These are phyloP conservation scores for Nemopilema nomurai DNA, from an alignment of 30 jellyfish, hydroid and myxozoan genomes.

Conservation along the genomic window DNA sequence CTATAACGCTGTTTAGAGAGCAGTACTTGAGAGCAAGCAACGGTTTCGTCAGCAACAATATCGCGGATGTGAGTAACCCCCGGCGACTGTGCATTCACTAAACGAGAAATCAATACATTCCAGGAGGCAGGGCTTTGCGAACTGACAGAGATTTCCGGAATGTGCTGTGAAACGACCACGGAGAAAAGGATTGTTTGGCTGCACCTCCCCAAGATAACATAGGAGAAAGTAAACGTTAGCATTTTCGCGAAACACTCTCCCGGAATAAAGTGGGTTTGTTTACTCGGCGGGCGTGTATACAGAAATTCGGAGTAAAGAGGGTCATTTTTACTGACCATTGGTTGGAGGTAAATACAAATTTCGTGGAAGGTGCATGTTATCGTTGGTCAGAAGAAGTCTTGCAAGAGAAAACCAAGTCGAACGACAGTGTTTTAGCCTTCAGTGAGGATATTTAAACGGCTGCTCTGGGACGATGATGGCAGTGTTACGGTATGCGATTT, in stretches of 20 bases:
- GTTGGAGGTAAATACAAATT: neutral
- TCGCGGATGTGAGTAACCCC: neutral
- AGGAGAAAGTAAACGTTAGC: neutral
- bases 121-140: neutral
- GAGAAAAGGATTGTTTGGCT: neutral
- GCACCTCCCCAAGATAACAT: neutral
- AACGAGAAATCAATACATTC: neutral
- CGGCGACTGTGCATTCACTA: neutral
- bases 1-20: too few species aligned
- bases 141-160: neutral
- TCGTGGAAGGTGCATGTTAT: neutral
- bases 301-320: neutral
- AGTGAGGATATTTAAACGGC: neutral
- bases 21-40: neutral
- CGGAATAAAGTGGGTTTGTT: neutral
- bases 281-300: too few species aligned
- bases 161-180: neutral
- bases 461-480: neutral
- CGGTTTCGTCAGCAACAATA: neutral
- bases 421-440: neutral
- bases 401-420: neutral
- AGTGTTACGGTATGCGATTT: neutral
- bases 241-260: neutral
- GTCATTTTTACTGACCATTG: neutral
- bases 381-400: neutral